Conservation (phyloP, 2,888 invertebrate genomes). For the Eupithecia vulgata region DNA sequence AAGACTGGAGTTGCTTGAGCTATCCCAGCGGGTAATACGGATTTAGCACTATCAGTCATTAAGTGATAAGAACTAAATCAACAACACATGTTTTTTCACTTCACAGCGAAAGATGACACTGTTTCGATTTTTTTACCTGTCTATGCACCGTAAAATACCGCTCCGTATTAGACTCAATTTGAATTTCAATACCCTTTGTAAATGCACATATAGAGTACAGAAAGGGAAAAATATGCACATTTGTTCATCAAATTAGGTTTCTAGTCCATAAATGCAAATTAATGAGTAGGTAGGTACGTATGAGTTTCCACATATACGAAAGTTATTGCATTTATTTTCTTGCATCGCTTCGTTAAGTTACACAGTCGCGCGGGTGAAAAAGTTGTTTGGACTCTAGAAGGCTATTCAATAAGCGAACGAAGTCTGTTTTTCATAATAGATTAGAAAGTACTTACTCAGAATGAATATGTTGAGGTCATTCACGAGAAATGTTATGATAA, state of each 20-base stretch:
- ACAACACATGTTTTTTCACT: conserved; percentile 9
- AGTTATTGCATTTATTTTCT: neutral
- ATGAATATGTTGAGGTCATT: conserved; percentile 41
- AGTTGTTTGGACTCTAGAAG: conserved; percentile 14
- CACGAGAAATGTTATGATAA: conserved; percentile 44
- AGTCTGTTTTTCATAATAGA: neutral
- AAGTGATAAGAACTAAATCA: conserved; percentile 1
- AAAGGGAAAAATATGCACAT: neutral
- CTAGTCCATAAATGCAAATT: neutral
- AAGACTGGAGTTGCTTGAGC: neutral
- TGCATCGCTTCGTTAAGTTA: neutral
- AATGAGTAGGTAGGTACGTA: neutral
- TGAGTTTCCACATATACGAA: neutral
- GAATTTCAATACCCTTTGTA: too few species aligned
- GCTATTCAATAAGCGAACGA: neutral
- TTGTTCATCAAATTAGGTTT: neutral
- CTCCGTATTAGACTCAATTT: too few species aligned
- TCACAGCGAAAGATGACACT: neutral
- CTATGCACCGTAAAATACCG: neutral
- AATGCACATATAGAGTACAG: neutral
- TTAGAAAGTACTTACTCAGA: conserved; percentile 49
- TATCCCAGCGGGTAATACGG: conserved; percentile 9
- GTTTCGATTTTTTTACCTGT: neutral
- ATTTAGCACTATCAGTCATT: conserved; percentile 10
- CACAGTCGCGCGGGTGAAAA: neutral